Percentiles rank a stretch among this genome's conserved stretches.
Conservation (phyloP, 2,888 invertebrate species). For the Dasypogon diadema region DNA sequence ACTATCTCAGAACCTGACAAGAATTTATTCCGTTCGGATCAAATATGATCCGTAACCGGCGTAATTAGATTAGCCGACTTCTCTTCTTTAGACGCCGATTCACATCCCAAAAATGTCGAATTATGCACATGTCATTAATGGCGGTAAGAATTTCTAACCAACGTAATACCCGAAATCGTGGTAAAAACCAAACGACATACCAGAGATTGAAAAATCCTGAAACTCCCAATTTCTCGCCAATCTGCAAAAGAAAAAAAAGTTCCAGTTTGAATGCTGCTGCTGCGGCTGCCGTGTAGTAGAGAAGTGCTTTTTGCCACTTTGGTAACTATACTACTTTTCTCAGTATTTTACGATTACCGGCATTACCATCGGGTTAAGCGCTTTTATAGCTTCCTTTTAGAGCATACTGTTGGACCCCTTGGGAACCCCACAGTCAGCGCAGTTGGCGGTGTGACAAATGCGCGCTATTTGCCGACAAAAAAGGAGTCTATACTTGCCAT, state of each 20-base stretch:
- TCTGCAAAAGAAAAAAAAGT: conserved; percentile 20
- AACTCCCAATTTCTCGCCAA: conserved; percentile 30
- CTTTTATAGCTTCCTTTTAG: conserved; percentile 32
- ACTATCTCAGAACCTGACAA: conserved; percentile 39
- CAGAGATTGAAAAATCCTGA: conserved; percentile 8
- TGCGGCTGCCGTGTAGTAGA: too few species aligned
- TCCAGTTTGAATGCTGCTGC: too few species aligned
- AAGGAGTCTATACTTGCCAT: conserved; percentile 1
- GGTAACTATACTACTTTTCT: too few species aligned
- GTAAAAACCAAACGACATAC: conserved; percentile 19
- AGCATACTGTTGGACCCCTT: conserved; percentile 14
- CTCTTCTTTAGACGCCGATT: not conserved
- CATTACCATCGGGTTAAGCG: conserved; percentile 3
- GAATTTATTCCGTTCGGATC: conserved; percentile 33
- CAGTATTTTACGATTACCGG: conserved; percentile 8
- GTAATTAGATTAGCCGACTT: conserved; percentile 54
- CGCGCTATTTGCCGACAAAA: conserved; percentile 10
- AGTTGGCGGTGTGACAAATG: conserved; percentile 30
- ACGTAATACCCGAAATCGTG: not conserved
- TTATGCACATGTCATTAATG: conserved; percentile 40
- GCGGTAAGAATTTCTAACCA: not conserved
- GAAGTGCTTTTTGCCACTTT: too few species aligned
- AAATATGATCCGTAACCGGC: conserved; percentile 38
- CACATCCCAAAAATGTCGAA: conserved; percentile 29
- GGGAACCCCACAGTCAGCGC: not conserved